Conservation (phyloP, 2,797 vertebrate genomes). For the Ataeniobius toweri region DNA sequence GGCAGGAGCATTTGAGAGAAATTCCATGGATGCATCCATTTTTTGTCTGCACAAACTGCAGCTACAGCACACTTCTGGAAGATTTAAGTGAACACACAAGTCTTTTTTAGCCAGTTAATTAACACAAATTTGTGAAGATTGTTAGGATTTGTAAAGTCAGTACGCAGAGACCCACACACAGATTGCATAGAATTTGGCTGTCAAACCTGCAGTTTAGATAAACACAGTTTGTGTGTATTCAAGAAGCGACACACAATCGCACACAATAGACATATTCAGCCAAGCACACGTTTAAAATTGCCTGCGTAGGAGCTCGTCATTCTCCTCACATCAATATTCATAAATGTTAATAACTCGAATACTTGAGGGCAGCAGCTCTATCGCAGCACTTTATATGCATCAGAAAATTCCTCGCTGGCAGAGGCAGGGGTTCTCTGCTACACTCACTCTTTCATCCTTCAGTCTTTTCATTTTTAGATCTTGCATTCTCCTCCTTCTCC, state of each 20-base stretch:
- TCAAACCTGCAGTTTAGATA: conserved; percentile 14
- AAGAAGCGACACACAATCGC: not conserved
- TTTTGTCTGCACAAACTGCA: not conserved
- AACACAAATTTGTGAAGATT: conserved; percentile 27
- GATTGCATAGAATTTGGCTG: conserved; percentile 18
- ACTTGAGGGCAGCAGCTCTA: conserved; percentile 64
- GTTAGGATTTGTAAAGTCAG: conserved; percentile 30
- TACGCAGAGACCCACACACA: not conserved
- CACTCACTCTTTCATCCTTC: conserved; percentile 13
- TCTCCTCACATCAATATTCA: conserved; percentile 67
- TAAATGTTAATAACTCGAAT: conserved; percentile 68
- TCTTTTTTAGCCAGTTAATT: conserved; percentile 2
- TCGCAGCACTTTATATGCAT: conserved; percentile 55
- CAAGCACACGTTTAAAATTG: conserved; percentile 29
- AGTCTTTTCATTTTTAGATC: conserved; percentile 2
- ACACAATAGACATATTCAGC: conserved; percentile 11
- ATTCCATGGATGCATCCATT: not conserved
- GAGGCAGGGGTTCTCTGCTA: not conserved
- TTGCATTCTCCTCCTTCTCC: not conserved
- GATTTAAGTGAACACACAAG: not conserved
- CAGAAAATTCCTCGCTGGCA: conserved; percentile 31
- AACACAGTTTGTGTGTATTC: conserved; percentile 8
- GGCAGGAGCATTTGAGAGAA: not conserved
- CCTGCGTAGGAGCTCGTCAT: conserved; percentile 58
- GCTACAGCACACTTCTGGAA: not conserved